phyloP scores from a whole-genome alignment of 1,140 invertebrate genomes.

The Aricia agestis region DNA sequence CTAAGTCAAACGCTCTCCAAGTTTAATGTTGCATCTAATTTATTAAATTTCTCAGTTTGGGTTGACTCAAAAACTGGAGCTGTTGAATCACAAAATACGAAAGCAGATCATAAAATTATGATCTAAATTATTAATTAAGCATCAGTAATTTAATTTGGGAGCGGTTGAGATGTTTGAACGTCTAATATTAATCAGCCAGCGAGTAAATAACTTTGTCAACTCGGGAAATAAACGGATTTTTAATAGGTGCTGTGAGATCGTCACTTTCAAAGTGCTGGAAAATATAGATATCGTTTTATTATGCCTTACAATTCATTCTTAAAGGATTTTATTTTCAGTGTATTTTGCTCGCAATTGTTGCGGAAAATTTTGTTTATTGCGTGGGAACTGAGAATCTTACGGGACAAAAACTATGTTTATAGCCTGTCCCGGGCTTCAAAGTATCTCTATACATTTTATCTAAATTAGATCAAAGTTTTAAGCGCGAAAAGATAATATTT shows the following conservation, averaged over 20 bases:
- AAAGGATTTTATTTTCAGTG: too few species aligned
- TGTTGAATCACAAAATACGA: not conserved
- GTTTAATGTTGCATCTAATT: not conserved
- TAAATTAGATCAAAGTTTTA: too few species aligned
- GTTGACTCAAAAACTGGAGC: not conserved
- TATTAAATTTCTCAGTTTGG: not conserved
- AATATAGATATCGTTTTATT: not conserved
- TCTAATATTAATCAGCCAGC: not conserved
- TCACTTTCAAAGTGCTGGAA: not conserved
- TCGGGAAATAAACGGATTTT: not conserved
- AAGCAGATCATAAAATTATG: not conserved
- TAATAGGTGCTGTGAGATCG: not conserved
- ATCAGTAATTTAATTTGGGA: not conserved
- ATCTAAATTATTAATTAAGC: constrained; percentile 4
- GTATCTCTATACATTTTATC: too few species aligned
- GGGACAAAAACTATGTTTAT: too few species aligned
- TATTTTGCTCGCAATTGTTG: too few species aligned
- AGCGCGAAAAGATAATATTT: too few species aligned
- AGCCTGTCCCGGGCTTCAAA: too few species aligned
- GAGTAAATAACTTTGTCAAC: not conserved
- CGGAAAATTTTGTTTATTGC: too few species aligned
- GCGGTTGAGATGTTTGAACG: not conserved
- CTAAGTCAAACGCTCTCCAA: not conserved
- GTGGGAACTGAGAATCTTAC: too few species aligned
- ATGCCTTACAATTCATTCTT: not conserved